A percentile compares a stretch with the other conserved stretches of the same genome.
These are phyloP conservation scores for Ophion ventricosus DNA, from an alignment of 2,888 invertebrate genomes.

Conservation along the genomic window DNA sequence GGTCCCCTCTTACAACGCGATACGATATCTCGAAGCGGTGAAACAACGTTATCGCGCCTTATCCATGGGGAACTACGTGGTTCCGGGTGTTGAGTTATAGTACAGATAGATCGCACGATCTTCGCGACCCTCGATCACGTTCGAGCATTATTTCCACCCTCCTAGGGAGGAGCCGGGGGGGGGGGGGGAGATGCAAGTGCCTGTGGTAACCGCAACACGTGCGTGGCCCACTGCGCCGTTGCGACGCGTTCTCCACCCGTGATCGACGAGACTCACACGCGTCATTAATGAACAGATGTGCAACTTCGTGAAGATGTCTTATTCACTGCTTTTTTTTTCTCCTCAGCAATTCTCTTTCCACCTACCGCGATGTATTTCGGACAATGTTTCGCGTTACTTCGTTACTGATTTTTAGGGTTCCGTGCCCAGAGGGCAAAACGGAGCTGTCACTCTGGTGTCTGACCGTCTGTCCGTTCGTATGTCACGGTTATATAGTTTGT, in stretches of 20 bases:
- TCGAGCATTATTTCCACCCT: conserved; percentile 63
- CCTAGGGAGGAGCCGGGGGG: conserved; percentile 3
- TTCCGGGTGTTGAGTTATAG: conserved; percentile 51
- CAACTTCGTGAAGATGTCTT: background rate
- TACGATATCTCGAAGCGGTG: conserved; percentile 54
- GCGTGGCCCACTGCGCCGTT: conserved; percentile 21
- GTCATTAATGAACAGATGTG: conserved; percentile 49
- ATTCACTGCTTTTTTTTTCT: background rate
- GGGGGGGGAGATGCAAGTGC: conserved; percentile 32
- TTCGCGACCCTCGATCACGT: conserved; percentile 65
- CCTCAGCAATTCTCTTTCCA: background rate
- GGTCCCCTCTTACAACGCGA: conserved; percentile 27
- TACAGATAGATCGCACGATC: conserved; percentile 53
- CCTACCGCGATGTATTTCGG: background rate
- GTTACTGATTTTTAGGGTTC: too few relatives aligned
- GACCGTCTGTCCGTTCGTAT: too few relatives aligned
- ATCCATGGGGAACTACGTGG: conserved; percentile 29
- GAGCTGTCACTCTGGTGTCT: too few relatives aligned
- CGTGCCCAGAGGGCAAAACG: too few relatives aligned
- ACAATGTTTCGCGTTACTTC: background rate
- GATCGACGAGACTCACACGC: conserved; percentile 40
- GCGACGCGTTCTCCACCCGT: conserved; percentile 2
- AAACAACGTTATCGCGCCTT: conserved; percentile 60
- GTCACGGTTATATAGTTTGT: too few relatives aligned
- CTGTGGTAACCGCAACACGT: conserved; percentile 44